phyloP scores from a whole-genome alignment of 2,113 vertebrate species.

The Cinclus cinclus region DNA sequence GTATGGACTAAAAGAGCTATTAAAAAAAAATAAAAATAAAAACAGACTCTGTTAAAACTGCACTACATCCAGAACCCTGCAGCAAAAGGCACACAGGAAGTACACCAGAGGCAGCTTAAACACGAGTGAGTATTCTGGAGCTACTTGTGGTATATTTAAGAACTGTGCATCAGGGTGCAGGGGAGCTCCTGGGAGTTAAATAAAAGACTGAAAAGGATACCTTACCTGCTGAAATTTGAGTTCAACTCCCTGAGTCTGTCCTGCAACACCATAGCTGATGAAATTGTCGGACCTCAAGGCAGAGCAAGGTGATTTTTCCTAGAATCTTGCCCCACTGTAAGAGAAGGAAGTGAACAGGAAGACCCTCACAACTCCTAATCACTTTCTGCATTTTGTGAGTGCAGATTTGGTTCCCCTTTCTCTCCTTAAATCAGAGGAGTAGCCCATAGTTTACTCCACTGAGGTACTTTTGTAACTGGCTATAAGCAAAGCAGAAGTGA shows the following conservation, averaged over 20 bases:
- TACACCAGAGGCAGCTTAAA: not conserved
- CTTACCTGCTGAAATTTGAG: not conserved
- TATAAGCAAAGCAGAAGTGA: not conserved
- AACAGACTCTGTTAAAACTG: not conserved
- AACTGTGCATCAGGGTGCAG: not conserved
- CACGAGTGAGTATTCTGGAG: not conserved
- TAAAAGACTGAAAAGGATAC: not conserved
- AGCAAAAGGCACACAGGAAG: not conserved
- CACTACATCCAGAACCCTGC: not conserved
- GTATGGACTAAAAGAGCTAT: not conserved
- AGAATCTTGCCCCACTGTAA: not conserved
- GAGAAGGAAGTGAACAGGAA: not conserved
- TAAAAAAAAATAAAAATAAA: not conserved
- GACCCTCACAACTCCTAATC: not conserved
- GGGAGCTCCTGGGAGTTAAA: not conserved
- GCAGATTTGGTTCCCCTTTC: not conserved
- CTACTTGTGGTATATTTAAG: not conserved
- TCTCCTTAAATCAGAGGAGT: not conserved
- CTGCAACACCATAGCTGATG: not conserved
- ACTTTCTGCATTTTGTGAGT: not conserved
- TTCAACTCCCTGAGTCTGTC: not conserved
- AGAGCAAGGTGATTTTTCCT: not conserved
- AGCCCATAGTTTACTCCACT: accelerated
- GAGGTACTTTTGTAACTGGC: not conserved
- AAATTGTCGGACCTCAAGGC: not conserved